Conservation (phyloP, 2,113 vertebrate genomes). For the Festucalex cinctus region DNA sequence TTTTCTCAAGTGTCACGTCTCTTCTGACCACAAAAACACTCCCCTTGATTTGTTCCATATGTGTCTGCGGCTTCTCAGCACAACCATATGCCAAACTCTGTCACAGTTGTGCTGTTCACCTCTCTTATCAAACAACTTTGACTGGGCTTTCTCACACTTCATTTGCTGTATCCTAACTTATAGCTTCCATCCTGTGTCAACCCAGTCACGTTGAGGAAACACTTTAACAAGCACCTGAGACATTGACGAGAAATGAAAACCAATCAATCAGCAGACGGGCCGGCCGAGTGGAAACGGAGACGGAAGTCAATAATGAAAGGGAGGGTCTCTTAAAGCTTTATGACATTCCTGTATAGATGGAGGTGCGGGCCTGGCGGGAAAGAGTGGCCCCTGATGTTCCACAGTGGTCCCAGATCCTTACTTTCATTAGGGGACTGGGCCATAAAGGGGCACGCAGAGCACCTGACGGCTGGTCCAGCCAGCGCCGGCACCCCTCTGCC, state of each 20-base stretch:
- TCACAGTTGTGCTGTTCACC: conserved; percentile 14
- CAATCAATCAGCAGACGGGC: conserved; percentile 73
- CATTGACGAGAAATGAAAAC: conserved; percentile 76
- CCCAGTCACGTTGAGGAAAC: conserved; percentile 14
- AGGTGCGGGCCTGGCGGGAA: conserved; percentile 77
- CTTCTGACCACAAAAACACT: conserved; percentile 45
- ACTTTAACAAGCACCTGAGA: conserved; percentile 30
- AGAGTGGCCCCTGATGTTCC: conserved; percentile 86
- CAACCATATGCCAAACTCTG: neutral
- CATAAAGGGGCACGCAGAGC: conserved; percentile 83
- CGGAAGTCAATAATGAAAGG: conserved; percentile 84
- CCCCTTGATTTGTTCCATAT: conserved; percentile 63
- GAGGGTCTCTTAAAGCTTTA: conserved; percentile 89
- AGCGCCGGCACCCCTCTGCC: conserved; percentile 54
- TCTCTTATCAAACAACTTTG: conserved; percentile 29
- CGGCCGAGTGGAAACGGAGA: conserved; percentile 19
- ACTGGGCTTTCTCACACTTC: conserved; percentile 35
- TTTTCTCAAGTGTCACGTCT: conserved; percentile 51
- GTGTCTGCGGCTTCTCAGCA: conserved; percentile 26
- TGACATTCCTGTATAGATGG: conserved; percentile 85
- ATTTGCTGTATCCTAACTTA: conserved; percentile 36
- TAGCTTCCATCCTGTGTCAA: conserved; percentile 20
- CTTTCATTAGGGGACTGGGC: conserved; percentile 82
- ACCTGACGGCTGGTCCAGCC: conserved; percentile 83
- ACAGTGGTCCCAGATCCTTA: conserved; percentile 78